A percentile compares a stretch with the other conserved stretches of the same genome.
Evolutionary conservation across 2,888 invertebrate species (phyloP).

Genomic region (Macrophya annulata): DNA sequence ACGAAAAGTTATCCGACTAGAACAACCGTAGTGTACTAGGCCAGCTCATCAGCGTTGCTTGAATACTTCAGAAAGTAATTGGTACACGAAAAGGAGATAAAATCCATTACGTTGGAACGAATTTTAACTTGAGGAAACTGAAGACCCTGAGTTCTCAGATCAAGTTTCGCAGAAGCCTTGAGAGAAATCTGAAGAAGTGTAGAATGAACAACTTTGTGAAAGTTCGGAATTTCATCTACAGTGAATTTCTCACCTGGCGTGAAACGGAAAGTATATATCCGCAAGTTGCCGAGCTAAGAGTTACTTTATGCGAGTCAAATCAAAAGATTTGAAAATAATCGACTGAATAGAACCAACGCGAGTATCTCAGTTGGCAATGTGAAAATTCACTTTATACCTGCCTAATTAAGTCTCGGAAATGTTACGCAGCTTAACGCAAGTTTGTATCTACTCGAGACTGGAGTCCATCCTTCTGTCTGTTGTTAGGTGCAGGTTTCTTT

Average conservation of each 20-base stretch:
- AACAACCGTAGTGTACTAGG: constrained; percentile 5
- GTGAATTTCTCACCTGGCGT: constrained; percentile 35
- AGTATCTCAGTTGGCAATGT: neutral
- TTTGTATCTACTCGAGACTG: constrained; percentile 24
- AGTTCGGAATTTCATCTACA: constrained; percentile 3
- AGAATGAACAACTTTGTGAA: constrained; percentile 1
- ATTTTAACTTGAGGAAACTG: neutral
- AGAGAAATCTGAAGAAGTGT: constrained; percentile 19
- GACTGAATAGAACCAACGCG: constrained; percentile 9
- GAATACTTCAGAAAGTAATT: constrained; percentile 18
- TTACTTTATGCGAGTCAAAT: neutral
- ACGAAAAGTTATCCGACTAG: neutral
- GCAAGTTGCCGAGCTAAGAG: neutral
- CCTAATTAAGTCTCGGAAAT: constrained; percentile 65
- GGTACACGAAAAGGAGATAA: constrained; percentile 16
- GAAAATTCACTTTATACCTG: constrained; percentile 17
- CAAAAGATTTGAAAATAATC: constrained; percentile 26
- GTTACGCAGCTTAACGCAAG: constrained; percentile 63
- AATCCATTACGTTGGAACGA: constrained; percentile 13
- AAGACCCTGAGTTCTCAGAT: neutral
- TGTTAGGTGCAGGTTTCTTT: constrained; percentile 46
- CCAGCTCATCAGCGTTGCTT: constrained; percentile 13
- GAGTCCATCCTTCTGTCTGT: constrained; percentile 44
- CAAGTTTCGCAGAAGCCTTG: neutral
- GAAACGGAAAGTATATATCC: neutral